Evolutionary conservation across 2,888 invertebrate species (phyloP).

Genomic region (Sarcophaga variegata): DNA sequence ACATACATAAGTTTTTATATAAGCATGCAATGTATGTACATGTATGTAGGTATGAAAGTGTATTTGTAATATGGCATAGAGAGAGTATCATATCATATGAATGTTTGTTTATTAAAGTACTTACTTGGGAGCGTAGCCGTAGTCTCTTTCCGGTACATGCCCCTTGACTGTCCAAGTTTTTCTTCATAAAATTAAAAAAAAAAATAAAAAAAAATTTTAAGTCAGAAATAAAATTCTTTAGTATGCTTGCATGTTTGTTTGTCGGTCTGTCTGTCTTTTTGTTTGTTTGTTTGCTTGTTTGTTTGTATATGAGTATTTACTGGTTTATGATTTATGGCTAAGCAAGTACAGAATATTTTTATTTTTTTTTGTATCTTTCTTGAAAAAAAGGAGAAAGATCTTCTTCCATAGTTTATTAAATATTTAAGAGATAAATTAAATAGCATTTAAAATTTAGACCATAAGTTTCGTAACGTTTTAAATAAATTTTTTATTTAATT

Average conservation of each 20-base stretch:
- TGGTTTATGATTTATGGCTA: conserved; percentile 1
- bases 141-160: background rate
- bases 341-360: background rate
- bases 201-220: background rate
- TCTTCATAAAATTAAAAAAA: background rate
- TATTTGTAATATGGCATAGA: too few relatives aligned
- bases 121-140: background rate
- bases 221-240: background rate
- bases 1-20: background rate
- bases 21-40: background rate
- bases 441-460: background rate
- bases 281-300: background rate
- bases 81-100: background rate
- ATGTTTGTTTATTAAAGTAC: background rate
- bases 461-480: background rate
- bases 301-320: background rate
- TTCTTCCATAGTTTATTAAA: background rate
- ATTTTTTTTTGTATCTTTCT: background rate
- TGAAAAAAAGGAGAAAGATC: background rate
- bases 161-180: background rate
- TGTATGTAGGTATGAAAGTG: background rate
- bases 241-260: background rate
- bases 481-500: background rate
- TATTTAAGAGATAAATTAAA: background rate
- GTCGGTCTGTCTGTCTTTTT: background rate